phyloP scores from a whole-genome alignment of 2,113 vertebrate species.

The Phyllostomus discolor region DNA sequence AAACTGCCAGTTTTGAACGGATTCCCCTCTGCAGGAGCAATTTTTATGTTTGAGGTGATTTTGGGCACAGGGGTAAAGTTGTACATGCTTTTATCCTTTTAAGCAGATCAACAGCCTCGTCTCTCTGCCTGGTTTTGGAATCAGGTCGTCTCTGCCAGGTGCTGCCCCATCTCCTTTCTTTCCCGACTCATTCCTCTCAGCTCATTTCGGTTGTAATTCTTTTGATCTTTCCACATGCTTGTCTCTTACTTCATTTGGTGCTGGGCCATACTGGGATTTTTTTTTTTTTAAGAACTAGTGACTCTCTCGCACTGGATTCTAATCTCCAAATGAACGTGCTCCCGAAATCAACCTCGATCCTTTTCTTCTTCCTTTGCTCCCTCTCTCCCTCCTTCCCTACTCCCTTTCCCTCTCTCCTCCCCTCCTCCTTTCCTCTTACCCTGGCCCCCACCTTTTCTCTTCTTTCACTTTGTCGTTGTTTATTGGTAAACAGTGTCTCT shows the following conservation, averaged over 20 bases:
- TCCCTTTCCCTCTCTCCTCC: rapidly evolving
- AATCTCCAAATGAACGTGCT: background rate
- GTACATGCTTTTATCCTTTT: background rate
- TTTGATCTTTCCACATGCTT: background rate
- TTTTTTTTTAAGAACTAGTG: background rate
- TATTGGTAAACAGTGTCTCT: background rate
- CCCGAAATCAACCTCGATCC: background rate
- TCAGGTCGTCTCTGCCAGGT: background rate
- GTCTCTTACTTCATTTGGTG: background rate
- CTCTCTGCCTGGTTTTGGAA: background rate
- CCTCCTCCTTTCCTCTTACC: rapidly evolving
- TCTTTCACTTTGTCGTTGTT: background rate
- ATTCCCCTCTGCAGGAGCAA: background rate
- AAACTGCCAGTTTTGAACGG: background rate
- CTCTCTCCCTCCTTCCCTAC: rapidly evolving
- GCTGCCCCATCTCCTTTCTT: background rate
- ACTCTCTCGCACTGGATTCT: background rate
- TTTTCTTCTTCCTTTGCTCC: background rate
- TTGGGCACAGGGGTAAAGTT: background rate
- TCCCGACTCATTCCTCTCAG: background rate
- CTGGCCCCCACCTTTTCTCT: background rate
- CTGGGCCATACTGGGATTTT: background rate
- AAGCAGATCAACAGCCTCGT: background rate
- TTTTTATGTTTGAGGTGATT: background rate
- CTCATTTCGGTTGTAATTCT: background rate